These are phyloP conservation scores for Bellardia bayeri DNA, from an alignment of 2,888 invertebrate species.

Conservation along the genomic window DNA sequence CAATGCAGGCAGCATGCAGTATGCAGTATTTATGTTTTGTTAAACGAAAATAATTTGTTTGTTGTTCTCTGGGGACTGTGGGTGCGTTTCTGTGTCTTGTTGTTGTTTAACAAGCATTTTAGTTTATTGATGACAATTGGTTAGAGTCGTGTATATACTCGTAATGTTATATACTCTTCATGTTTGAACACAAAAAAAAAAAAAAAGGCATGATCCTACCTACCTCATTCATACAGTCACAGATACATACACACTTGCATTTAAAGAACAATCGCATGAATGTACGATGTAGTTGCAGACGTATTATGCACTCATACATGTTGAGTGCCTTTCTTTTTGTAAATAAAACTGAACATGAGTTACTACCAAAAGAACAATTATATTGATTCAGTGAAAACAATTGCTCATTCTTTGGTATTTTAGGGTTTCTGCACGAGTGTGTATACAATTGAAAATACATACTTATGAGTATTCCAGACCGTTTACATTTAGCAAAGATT, in stretches of 20 bases:
- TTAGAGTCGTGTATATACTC: neutral
- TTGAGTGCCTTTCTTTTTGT: neutral
- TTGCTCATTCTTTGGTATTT: conserved; percentile 58
- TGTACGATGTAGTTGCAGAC: neutral
- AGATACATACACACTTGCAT: neutral
- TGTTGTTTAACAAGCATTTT: conserved; percentile 36
- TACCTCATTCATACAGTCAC: conserved; percentile 5
- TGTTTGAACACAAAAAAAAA: neutral
- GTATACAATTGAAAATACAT: conserved; percentile 28
- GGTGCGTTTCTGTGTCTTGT: conserved; percentile 7
- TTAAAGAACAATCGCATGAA: neutral
- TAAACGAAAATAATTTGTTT: neutral
- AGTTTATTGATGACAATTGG: conserved; percentile 60
- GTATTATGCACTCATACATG: neutral
- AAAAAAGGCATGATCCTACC: conserved; percentile 9
- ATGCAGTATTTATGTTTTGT: neutral
- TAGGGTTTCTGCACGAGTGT: conserved; percentile 8
- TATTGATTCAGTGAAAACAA: conserved; percentile 68
- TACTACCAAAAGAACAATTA: conserved; percentile 53
- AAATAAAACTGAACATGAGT: conserved; percentile 34
- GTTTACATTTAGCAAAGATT: conserved; percentile 43
- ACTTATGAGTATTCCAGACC: conserved; percentile 28
- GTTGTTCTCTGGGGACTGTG: neutral
- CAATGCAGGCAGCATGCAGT: neutral
- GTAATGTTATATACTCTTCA: neutral